Base-by-base conservation (phyloP, 2,797 vertebrate species). In the Phoxinus dragarum region DNA sequence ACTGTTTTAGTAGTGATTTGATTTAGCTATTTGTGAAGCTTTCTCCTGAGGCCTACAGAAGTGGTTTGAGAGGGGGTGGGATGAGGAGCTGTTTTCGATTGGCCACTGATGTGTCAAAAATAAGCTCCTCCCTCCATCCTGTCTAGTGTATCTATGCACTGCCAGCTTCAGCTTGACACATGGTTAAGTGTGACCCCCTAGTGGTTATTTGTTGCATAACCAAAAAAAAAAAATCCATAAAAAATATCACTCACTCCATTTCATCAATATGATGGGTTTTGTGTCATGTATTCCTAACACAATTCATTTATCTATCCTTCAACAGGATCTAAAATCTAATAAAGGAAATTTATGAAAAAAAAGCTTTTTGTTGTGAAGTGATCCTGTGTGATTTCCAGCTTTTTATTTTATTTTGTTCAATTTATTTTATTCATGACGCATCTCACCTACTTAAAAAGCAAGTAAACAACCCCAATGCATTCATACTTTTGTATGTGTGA, bases 51-150 rank as follows among this genome's bases (percentile, higher is more conserved):
- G 73, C 47, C 61, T 84, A 40, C 61, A 84, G 19, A 76, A 68
- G 73, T 77, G 49, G 61, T 67, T 36, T 84, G 34, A 77, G 76
- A 61, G 76, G 67, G 66, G 75, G 66, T 44, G 75, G 67, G 75
- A 47, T 75, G 27, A 49, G 49, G 67, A 84, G 52, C 38, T 27
- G 38, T 49, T 84, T 79, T 36, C 14, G 8, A 79, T 72, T 84
- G 83, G 75, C 12, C 31, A 61, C 31, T 40, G 40, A 69, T 27
- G 5, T 84, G 47, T 79, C 23, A 36, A 72, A 73, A 79, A n/a
- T 61, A 47, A 72, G 40, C 75, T 84, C 83, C 83, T 38, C 67
- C 40, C 52, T 64, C 36, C 9, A 27, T 68, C 49, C 64, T 10
- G 64, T 59, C 47, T 59, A 12, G 44, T 38, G 19, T 74, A 27